These are phyloP conservation scores for Smutsia temminckii DNA, from an alignment of 2,797 vertebrate genomes.

Conservation along the genomic window DNA sequence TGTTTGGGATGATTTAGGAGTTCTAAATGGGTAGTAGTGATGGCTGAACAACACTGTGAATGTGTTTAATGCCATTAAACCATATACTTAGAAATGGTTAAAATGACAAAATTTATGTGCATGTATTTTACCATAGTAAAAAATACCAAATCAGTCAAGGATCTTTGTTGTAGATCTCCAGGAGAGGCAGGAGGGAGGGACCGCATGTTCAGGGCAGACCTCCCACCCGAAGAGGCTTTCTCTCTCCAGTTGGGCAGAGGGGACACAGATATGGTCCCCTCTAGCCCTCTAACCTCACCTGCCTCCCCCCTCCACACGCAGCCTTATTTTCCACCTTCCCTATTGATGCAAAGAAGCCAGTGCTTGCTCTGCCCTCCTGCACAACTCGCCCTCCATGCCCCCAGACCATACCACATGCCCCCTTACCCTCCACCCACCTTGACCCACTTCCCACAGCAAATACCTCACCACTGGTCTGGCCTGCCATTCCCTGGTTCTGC, in stretches of 20 bases:
- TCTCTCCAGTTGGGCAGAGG: neutral
- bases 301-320: rapidly evolving
- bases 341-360: neutral
- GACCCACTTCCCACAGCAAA: neutral
- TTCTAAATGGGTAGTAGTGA: neutral
- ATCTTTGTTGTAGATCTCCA: neutral
- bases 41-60: neutral
- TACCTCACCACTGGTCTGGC: neutral
- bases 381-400: neutral
- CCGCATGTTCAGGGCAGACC: neutral
- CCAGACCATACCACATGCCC: neutral
- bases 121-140: neutral
- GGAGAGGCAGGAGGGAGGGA: neutral
- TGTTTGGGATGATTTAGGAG: neutral
- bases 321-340: neutral
- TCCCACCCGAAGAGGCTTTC: neutral
- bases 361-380: neutral
- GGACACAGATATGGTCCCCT: neutral
- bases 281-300: neutral
- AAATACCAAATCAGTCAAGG: neutral
- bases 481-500: neutral
- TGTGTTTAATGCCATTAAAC: neutral
- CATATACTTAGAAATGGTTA: neutral
- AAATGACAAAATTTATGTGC: neutral
- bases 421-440: neutral